Conservation (phyloP, 2,113 vertebrate species). For the Poicephalus meyeri region DNA sequence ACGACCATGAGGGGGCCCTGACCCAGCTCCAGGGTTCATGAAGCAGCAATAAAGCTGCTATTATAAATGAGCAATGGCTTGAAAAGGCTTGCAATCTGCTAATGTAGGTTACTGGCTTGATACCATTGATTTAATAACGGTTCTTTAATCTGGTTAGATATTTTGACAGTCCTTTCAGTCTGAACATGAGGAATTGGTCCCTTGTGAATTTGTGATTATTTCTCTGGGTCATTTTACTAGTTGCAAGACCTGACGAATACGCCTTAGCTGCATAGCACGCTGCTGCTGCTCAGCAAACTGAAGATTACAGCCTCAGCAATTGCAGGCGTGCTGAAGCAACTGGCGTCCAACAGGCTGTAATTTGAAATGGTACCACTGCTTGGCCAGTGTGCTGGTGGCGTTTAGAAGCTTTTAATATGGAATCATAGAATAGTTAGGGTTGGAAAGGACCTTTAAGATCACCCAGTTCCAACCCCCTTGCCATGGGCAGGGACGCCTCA, state of each 20-base stretch:
- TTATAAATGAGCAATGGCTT: slow-evolving; percentile 4
- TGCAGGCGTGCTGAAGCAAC: not conserved
- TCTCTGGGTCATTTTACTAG: not conserved
- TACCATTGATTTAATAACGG: not conserved
- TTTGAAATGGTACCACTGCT: not conserved
- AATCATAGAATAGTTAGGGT: no score
- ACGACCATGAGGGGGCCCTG: not conserved
- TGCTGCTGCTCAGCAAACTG: not conserved
- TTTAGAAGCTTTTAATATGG: not conserved
- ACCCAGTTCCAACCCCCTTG: no score
- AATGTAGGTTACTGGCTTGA: not conserved
- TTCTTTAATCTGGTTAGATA: not conserved
- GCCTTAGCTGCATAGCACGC: not conserved
- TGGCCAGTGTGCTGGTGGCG: not conserved
- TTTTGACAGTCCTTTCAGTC: not conserved
- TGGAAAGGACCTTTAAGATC: no score
- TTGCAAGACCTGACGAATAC: not conserved
- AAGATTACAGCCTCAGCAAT: not conserved
- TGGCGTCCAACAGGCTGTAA: not conserved
- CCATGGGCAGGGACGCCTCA: no score
- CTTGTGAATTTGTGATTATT: not conserved
- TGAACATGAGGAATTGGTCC: not conserved
- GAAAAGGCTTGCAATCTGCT: not conserved
- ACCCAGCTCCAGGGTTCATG: not conserved
- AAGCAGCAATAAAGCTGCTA: not conserved